Conservation (phyloP, 1,140 invertebrate species). For the Adelges cooleyi region DNA sequence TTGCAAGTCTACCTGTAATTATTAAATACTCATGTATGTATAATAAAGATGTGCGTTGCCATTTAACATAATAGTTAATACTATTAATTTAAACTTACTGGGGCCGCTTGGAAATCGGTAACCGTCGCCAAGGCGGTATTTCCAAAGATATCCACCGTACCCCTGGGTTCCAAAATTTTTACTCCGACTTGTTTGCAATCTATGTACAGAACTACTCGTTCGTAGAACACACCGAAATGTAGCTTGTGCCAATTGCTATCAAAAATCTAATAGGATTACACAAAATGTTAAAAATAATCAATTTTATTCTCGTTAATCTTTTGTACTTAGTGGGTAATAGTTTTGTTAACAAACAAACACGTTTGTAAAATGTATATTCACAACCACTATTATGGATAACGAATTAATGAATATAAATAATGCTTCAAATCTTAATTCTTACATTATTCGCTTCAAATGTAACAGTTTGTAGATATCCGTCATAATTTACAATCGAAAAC, state of each 20-base stretch:
- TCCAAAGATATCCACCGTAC: constrained; percentile 53
- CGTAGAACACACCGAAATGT: constrained; percentile 56
- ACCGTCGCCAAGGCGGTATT: constrained; percentile 54
- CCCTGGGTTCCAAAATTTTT: constrained; percentile 43
- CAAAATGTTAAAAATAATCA: too few relatives aligned
- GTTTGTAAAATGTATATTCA: too few relatives aligned
- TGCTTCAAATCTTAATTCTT: too few relatives aligned
- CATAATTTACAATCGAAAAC: constrained; percentile 47
- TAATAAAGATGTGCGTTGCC: too few relatives aligned
- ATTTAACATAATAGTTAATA: too few relatives aligned
- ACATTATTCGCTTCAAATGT: constrained; percentile 47
- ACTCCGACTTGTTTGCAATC: constrained; percentile 50
- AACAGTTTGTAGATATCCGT: constrained; percentile 48
- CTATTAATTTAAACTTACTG: constrained; percentile 42
- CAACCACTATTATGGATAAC: too few relatives aligned
- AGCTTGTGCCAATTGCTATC: constrained; percentile 69
- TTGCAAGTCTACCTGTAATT: constrained; percentile 59
- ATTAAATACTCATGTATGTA: background rate
- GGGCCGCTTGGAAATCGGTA: constrained; percentile 43
- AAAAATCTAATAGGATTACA: constrained; percentile 49
- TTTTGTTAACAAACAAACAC: too few relatives aligned
- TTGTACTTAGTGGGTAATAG: too few relatives aligned
- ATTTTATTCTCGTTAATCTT: too few relatives aligned
- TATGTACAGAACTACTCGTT: constrained; percentile 53
- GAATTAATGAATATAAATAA: too few relatives aligned